Evolutionary conservation across 2,888 invertebrate genomes (phyloP).

Genomic region (Lepidochrysops patricia): DNA sequence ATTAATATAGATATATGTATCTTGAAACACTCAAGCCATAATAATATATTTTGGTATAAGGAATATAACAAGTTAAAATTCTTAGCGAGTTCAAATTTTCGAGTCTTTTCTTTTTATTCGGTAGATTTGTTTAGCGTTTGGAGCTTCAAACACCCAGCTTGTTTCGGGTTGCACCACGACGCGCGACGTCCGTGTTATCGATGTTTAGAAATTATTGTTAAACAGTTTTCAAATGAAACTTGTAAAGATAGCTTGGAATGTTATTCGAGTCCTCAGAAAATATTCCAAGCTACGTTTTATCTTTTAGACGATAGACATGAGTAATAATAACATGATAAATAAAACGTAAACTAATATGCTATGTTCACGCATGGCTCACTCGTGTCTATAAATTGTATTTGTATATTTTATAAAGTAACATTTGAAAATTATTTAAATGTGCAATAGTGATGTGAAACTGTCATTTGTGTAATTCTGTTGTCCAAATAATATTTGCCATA

Average conservation of each 20-base stretch:
- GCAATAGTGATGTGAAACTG: conserved; percentile 36
- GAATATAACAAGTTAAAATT: conserved; percentile 48
- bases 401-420: conserved; percentile 24
- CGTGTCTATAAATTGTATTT: conserved; percentile 12
- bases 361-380: background rate
- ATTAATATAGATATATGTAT: conserved; percentile 62
- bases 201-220: conserved; percentile 30
- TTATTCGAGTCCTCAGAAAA: background rate
- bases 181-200: conserved; percentile 33
- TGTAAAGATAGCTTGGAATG: conserved; percentile 8
- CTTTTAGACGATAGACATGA: conserved; percentile 3
- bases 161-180: conserved; percentile 12
- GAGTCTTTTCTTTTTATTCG: conserved; percentile 28
- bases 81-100: conserved; percentile 49
- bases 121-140: conserved; percentile 27
- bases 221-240: conserved; percentile 23
- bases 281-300: background rate
- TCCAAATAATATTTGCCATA: background rate
- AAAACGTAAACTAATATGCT: background rate
- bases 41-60: conserved; percentile 75
- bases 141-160: conserved; percentile 42
- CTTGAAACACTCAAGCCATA: conserved; percentile 70
- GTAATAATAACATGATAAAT: background rate
- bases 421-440: conserved; percentile 36
- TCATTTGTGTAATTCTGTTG: background rate